Conservation (phyloP, 2,888 invertebrate genomes). For the Thysanoteuthis rhombus region DNA sequence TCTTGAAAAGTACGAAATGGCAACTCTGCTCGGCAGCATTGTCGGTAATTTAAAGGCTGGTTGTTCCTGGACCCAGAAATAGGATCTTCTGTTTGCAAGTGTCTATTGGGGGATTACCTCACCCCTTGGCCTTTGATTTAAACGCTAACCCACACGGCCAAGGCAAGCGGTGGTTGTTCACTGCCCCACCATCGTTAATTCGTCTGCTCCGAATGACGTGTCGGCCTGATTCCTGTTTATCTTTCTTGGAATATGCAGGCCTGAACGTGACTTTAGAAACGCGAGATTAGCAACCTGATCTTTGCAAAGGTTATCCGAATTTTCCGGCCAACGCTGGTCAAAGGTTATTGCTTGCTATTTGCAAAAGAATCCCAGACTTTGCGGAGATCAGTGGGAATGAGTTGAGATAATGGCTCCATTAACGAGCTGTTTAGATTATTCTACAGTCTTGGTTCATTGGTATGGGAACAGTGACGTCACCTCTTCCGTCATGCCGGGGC, state of each 20-base stretch:
- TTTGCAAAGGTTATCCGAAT: constrained; percentile 12
- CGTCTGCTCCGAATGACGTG: not conserved
- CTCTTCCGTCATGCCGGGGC: not conserved
- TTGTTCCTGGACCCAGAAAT: not conserved
- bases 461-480: not conserved
- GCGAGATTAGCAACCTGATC: not conserved
- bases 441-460: not conserved
- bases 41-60: not conserved
- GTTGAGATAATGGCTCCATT: not conserved
- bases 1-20: too few relatives aligned
- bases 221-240: not conserved
- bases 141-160: not conserved
- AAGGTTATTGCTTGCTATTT: not conserved
- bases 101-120: not conserved
- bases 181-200: not conserved
- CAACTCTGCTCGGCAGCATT: not conserved
- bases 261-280: not conserved
- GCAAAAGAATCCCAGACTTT: not conserved
- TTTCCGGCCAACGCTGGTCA: constrained; percentile 12
- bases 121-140: not conserved
- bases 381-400: not conserved
- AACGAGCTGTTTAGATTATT: not conserved
- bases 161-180: not conserved
- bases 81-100: constrained; percentile 12
- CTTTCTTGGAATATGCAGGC: not conserved